phyloP scores from a whole-genome alignment of 2,797 vertebrate species.

The Capromys pilorides region DNA sequence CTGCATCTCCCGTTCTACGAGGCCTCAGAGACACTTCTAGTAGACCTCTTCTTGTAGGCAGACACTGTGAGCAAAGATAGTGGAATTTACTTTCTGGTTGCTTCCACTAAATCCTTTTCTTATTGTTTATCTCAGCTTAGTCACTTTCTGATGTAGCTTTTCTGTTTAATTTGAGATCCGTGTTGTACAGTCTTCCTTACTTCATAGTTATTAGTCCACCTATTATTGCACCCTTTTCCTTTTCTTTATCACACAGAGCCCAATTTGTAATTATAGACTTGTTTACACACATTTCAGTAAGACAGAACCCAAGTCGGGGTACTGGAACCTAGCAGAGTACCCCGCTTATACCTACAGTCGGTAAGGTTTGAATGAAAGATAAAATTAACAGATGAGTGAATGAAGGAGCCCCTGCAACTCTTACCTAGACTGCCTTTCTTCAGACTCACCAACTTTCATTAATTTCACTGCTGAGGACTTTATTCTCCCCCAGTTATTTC shows the following conservation, averaged over 20 bases:
- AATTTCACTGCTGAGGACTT: background rate
- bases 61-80: background rate
- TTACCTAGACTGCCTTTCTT: background rate
- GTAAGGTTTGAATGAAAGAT: background rate
- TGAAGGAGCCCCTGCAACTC: background rate
- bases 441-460: background rate
- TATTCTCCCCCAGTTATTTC: background rate
- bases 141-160: background rate
- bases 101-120: background rate
- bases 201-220: background rate
- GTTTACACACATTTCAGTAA: background rate
- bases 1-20: background rate
- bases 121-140: background rate
- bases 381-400: background rate
- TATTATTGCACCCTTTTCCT: background rate
- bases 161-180: constrained; percentile 16
- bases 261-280: background rate
- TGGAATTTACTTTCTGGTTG: background rate
- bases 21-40: background rate
- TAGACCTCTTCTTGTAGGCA: background rate
- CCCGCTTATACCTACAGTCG: background rate
- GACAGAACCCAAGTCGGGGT: background rate
- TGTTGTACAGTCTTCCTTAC: background rate
- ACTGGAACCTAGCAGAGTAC: background rate
- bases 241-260: background rate